Evolutionary conservation across 1,140 invertebrate genomes (phyloP).

Genomic region (Popillia japonica): DNA sequence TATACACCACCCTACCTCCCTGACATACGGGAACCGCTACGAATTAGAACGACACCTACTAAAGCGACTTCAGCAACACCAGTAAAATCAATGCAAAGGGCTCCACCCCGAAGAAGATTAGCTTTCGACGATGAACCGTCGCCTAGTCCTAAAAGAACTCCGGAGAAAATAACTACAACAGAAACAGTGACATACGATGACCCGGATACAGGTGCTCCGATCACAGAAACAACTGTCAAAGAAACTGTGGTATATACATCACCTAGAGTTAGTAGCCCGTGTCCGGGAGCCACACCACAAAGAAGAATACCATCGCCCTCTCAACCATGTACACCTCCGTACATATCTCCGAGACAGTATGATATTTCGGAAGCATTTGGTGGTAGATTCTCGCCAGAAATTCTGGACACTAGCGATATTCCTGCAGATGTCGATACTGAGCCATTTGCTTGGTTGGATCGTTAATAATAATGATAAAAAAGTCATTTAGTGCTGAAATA

Average conservation of each 20-base stretch:
- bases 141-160: constrained; percentile 2
- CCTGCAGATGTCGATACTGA: constrained; percentile 22
- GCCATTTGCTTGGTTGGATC: constrained; percentile 17
- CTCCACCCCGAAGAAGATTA: constrained; percentile 6
- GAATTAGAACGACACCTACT: not conserved
- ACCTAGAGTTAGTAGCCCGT: not conserved
- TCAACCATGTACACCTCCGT: not conserved
- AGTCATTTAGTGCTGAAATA: not conserved
- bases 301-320: not conserved
- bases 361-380: constrained; percentile 19
- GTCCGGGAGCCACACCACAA: not conserved
- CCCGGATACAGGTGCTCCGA: not conserved
- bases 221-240: constrained; percentile 4
- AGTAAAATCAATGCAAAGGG: not conserved
- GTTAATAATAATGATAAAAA: not conserved
- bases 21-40: not conserved
- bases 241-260: not conserved
- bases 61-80: not conserved
- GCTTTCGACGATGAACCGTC: not conserved
- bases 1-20: constrained; percentile 1
- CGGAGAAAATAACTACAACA: constrained; percentile 26
- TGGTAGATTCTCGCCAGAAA: not conserved
- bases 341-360: not conserved
- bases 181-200: constrained; percentile 31
- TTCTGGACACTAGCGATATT: constrained; percentile 33